Evolutionary conservation across 2,113 vertebrate species (phyloP).

Genomic region (Macquaria australasica): DNA sequence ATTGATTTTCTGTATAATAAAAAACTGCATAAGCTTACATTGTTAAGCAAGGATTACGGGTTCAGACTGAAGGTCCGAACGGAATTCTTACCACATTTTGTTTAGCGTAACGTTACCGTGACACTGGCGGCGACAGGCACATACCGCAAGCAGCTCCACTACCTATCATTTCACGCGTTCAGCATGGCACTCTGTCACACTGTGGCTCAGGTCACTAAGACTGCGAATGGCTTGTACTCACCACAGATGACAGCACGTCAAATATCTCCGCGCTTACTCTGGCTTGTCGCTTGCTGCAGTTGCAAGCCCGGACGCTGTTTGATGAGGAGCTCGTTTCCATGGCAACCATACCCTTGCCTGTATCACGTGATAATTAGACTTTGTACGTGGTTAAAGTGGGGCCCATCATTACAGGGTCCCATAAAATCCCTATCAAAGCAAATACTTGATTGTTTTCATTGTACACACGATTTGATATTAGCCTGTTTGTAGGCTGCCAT

Average conservation of each 20-base stretch:
- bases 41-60: background rate
- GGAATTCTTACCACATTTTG: background rate
- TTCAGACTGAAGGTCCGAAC: slow-evolving; percentile 16
- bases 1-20: background rate
- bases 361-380: slow-evolving; percentile 19
- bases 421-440: background rate
- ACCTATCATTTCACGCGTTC: too few species aligned
- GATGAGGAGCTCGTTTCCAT: slow-evolving; percentile 32
- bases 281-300: background rate
- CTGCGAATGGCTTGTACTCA: slow-evolving; percentile 11
- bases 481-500: too few species aligned
- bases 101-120: too few species aligned
- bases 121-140: background rate
- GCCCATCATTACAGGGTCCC: background rate
- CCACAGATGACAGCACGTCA: background rate
- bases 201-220: fast-evolving
- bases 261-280: background rate
- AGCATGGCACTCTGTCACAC: fast-evolving
- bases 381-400: background rate
- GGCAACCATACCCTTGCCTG: background rate
- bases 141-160: background rate
- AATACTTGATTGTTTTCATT: background rate
- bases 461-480: too few species aligned
- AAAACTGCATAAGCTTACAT: background rate
- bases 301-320: background rate